Conservation (phyloP, 2,888 invertebrate genomes). For the Electrophaes corylata region DNA sequence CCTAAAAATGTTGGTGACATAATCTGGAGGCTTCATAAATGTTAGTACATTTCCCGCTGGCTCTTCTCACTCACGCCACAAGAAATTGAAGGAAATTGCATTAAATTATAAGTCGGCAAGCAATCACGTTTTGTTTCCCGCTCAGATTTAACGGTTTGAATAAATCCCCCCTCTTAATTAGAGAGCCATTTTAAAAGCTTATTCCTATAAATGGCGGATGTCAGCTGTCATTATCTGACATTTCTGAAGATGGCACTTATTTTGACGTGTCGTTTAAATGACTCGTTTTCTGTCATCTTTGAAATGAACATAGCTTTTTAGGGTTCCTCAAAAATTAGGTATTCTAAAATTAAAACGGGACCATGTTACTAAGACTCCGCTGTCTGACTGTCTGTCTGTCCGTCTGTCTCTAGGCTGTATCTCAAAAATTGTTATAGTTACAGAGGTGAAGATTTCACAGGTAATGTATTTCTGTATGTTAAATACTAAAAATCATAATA, state of each 20-base stretch:
- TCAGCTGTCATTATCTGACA: constrained; percentile 54
- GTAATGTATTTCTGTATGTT: no score
- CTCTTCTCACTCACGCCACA: constrained; percentile 45
- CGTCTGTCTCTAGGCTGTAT: no score
- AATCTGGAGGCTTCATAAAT: neutral
- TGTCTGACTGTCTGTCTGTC: no score
- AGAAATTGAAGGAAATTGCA: constrained; percentile 77
- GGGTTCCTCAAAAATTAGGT: no score
- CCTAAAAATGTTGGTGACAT: no score
- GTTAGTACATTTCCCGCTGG: constrained; percentile 39
- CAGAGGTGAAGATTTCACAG: no score
- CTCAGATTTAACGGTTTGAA: constrained; percentile 79
- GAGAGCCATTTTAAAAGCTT: constrained; percentile 72
- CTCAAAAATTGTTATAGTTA: no score
- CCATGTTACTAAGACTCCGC: no score
- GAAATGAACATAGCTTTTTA: no score
- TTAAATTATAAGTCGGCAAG: constrained; percentile 83
- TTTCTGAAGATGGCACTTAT: constrained; percentile 31
- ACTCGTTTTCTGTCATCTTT: no score
- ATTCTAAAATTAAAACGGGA: no score
- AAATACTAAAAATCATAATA: no score
- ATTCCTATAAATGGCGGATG: constrained; percentile 64
- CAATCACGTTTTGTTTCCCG: constrained; percentile 82
- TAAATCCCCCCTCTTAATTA: constrained; percentile 78
- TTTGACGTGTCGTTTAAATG: constrained; percentile 29